Evolutionary conservation across 2,888 invertebrate species (phyloP).

Genomic region (Luperina nickerlii): DNA sequence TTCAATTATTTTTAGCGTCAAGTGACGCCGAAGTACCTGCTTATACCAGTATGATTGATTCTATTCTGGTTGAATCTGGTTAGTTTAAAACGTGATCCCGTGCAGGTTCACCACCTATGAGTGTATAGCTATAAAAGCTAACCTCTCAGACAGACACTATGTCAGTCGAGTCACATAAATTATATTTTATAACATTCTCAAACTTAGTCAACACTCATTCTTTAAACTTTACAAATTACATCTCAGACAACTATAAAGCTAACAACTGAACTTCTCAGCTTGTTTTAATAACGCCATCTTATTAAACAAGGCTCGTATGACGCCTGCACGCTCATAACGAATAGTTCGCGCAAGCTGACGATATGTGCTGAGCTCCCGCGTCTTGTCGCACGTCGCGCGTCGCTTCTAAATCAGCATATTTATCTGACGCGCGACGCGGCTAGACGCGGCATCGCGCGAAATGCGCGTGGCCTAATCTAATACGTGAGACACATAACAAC

Average conservation of each 20-base stretch:
- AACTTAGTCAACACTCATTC: constrained; percentile 10
- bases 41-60: neutral
- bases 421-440: constrained; percentile 57
- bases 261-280: constrained; percentile 17
- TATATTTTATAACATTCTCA: neutral
- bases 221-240: constrained; percentile 23
- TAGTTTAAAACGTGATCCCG: neutral
- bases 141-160: neutral
- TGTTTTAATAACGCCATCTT: constrained; percentile 24
- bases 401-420: constrained; percentile 68
- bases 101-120: neutral
- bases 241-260: constrained; percentile 18
- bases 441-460: constrained; percentile 56
- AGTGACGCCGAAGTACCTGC: neutral
- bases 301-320: constrained; percentile 14
- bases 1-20: neutral
- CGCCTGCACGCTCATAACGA: neutral
- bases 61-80: neutral
- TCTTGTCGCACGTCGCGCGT: constrained; percentile 58
- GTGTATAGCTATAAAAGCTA: neutral
- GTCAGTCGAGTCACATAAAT: neutral
- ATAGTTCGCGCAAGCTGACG: constrained; percentile 30
- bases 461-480: constrained; percentile 68
- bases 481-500: constrained; percentile 66
- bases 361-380: constrained; percentile 30